Conservation (phyloP, 2,888 invertebrate genomes). For the Oligia fasciuncula region DNA sequence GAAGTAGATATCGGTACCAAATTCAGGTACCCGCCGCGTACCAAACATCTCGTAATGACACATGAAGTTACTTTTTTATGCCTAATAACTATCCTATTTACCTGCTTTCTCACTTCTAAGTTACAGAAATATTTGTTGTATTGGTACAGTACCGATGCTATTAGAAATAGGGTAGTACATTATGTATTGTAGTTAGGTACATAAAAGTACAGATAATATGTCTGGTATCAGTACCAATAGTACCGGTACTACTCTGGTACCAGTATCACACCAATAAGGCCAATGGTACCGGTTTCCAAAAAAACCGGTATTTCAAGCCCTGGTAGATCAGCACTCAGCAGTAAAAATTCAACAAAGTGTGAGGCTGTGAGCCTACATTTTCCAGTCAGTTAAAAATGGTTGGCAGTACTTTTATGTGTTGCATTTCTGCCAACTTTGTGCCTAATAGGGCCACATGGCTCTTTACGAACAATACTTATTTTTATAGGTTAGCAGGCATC, state of each 20-base stretch:
- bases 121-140: no score
- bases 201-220: no score
- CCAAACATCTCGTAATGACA: no score
- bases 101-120: no score
- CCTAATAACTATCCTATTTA: no score
- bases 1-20: neutral
- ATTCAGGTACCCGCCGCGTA: no score
- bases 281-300: neutral
- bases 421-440: slow-evolving; percentile 20
- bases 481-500: slow-evolving; percentile 30
- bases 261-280: neutral
- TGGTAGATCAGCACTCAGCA: neutral
- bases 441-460: slow-evolving; percentile 12
- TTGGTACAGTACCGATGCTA: no score
- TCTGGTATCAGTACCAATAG: no score
- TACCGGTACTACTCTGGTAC: no score
- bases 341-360: neutral
- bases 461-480: slow-evolving; percentile 35
- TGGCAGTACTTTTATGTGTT: neutral
- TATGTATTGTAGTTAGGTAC: no score
- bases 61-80: no score
- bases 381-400: neutral
- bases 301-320: neutral
- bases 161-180: no score
- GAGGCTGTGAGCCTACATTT: neutral